Evolutionary conservation across 2,888 invertebrate species (phyloP), one percentile per base, ranked within the genome.

Genomic region (Sphinx pinastri): DNA sequence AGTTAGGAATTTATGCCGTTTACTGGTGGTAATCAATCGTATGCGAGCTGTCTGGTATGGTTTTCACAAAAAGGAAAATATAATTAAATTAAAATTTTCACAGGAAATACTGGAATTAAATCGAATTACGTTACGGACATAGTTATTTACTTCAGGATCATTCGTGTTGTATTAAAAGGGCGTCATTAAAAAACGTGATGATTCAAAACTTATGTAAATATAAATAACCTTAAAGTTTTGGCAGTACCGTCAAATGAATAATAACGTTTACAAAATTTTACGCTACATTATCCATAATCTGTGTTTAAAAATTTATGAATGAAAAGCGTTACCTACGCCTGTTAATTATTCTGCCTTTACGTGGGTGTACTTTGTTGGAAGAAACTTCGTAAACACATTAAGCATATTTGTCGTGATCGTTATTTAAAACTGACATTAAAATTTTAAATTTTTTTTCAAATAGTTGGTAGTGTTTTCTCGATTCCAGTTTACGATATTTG

Each of bases 401-500:
- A 38, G 38, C 38, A 38, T 38, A 8, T 38, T 38, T 38, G 38
- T 38, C 38, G 6, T 38, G 38, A 47, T 12, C 12, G 45, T 38
- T 31, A 25, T 58, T 31, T 13, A 10, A 2, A 13, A 25, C 25
- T 12, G 0, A 12, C 10, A 57, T 25, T 25, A 57, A n/a, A 57
- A 10, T 57, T 19, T 25, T 57, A 57, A 57, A 57, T n/a, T n/a
- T n/a, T n/a, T n/a, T 57, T 19, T 19, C 0, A 57, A 3, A 58
- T 14, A 58, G 58, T 58, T 58, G 13, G 31, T 55, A 13, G 19
- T 57, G 10, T 59, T 38, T 7, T 38, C 14, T 31, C 38, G 59
- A 59, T 57, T 57, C 14, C 13, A 68, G 38, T 25, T 70, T 55
- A 38, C 54, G 68, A 70, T 72, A 55, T 68, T 67, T 59, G 45